Base-by-base conservation (phyloP, 1,140 invertebrate genomes). In the Hyles euphorbiae region DNA sequence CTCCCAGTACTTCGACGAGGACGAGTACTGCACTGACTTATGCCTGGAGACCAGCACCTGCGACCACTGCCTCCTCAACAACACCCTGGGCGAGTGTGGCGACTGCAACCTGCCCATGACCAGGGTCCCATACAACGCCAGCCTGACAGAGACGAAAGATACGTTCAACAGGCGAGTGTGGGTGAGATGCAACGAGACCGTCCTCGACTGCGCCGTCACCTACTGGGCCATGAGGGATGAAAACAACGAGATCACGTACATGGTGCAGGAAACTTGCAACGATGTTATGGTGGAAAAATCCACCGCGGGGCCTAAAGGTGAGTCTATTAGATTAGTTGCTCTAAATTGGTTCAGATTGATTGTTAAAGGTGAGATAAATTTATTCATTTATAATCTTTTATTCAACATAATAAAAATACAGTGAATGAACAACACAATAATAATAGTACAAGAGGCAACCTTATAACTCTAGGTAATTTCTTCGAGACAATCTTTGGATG, bases 1-100 rank as follows among this genome's bases (percentile, higher is more conserved):
- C 10, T 82, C 73, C 0, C 69, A 74, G 45, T 87, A 87, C 68
- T 86, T 82, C 61, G 75, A 86, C 56, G 50, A 58, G 9, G 59
- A 76, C 3, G 70, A 78, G 52, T 70, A 69, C 43, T 86, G 85
- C 66, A 65, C 64, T 1, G 85, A 85, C 57, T 67, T 88, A 3
- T 84, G 85, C 56, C 70, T 71, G 63, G 65, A 51, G 3, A 71
- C 68, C 12, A 73, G 60, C 52, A 53, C 76, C 7, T 84, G 75
- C 49, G 75, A 82, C 50, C 45, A 61, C 8, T 81, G 79, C 33
- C 59, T 82, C 5, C 54, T 58, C 5, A 67, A 63, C 53, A 67
- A 56, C 5, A 51, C 52, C 3, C 62, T 58, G 3, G 77, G 76
- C 0, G 45, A 57, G 9, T 82, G 77, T 50, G 36, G 61, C 2